Base-by-base conservation (phyloP, 2,113 vertebrate genomes). In the Thamnaconus septentrionalis region DNA sequence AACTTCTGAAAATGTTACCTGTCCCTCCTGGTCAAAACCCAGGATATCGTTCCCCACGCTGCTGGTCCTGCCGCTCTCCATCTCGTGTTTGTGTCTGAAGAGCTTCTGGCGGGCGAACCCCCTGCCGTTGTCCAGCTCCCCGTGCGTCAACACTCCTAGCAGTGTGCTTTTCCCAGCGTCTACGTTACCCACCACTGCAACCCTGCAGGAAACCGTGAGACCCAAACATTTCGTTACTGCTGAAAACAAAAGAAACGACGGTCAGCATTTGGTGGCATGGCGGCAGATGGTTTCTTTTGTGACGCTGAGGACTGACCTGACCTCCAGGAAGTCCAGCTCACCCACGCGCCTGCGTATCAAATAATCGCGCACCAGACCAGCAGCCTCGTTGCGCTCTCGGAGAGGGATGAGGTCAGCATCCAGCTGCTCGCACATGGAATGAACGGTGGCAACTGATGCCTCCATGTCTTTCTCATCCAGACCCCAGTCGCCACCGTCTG, bases 31-130 rank as follows among this genome's bases (percentile, higher is more conserved):
- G 86, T 98, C 97, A 0, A 99, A 99, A 61, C 97, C 97, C 85
- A 99, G 91, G 51, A 99, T 99, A 87, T 99, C 96, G 1, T 99
- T 99, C 76, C 97, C 97, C 74, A 98, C 96, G 0, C 96, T 98
- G 94, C 97, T 99, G 84, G 97, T 99, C 64, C 96, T 92, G 8
- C 97, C 97, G 0, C 96, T 98, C 84, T 99, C 97, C 55, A 99
- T 96, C 88, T 99, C 97, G 0, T 99, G 97, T 68, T 98, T 98
- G 86, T 99, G 97, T 54, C 97, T 94, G 90, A 98, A 99, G 47
- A 99, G 96, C 71, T 99, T 99, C 88, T 99, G 97, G 54, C 97
- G 94, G 53, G 97, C 97, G 57, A 98, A 98, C 75, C 97, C 97
- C 47, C 97, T 93, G 53, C 97, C 96, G 0, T 99, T 99, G 91